Evolutionary conservation across 2,797 vertebrate genomes (phyloP), one percentile per base, ranked within the genome.

Genomic region (Urophycis tenuis): DNA sequence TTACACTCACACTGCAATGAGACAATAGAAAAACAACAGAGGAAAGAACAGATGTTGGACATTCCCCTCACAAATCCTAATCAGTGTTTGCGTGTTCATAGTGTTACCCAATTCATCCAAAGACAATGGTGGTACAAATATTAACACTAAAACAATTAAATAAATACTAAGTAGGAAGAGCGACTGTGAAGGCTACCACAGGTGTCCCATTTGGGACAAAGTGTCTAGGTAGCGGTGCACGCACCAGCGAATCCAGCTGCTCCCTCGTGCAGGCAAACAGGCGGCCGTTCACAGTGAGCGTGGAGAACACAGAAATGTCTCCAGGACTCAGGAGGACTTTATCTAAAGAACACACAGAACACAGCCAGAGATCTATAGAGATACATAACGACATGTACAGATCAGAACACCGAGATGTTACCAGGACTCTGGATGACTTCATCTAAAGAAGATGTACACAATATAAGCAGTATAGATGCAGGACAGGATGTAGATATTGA

Each of bases 241-340:
- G 11, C 93, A 99, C 98, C 96, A 99, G 78, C 34, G 95, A 94
- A 87, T 99, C 96, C 5, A 99, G 92, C 86, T 97, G 95, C 85
- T 98, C 96, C 83, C 95, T 91, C 0, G 93, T 92, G 87, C 97
- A 98, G 81, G 92, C 95, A 84, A 99, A 99, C 81, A 99, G 93
- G 5, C 95, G 95, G 75, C 96, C 97, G 6, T 99, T 99, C 80
- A 96, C 89, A 77, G 93, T 96, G 85, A 99, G 95, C 0, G 95
- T 96, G 76, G 97, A 98, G 92, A 99, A 99, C 83, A 99, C 95
- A 0, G 97, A 98, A 75, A 99, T 88, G 34, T 99, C 97, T 22
- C 93, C 95, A 84, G 95, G 93, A 85, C 97, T 99, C 84, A 97
- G 93, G 85, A 98, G 34, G 85, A 74, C 25, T 36, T 72, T 72